A percentile compares a stretch with the other conserved stretches of the same genome.
These are phyloP conservation scores for Salvelinus sp. DNA, from an alignment of 2,113 vertebrate species.

Conservation along the genomic window DNA sequence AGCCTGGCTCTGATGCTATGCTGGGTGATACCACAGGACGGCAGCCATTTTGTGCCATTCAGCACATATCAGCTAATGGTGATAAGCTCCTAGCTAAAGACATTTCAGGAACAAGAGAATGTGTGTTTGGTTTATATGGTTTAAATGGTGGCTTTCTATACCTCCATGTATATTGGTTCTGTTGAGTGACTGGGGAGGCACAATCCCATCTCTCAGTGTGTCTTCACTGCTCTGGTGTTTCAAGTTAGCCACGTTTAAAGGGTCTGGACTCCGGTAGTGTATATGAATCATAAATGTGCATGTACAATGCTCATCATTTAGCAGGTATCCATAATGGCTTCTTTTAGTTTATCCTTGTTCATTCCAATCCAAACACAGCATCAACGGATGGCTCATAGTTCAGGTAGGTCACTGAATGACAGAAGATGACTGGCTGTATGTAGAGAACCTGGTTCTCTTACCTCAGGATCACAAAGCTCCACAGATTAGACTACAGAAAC, in stretches of 20 bases:
- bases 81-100: not conserved
- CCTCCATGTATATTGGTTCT: not conserved
- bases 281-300: slow-evolving; percentile 47
- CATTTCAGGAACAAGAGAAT: not conserved
- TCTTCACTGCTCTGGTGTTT: slow-evolving; percentile 10
- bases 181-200: not conserved
- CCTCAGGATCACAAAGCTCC: slow-evolving; percentile 59
- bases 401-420: not conserved
- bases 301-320: slow-evolving; percentile 34
- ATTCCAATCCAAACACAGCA: slow-evolving; percentile 6
- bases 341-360: slow-evolving; percentile 15
- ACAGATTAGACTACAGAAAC: slow-evolving; percentile 41
- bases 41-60: not conserved
- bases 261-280: slow-evolving; percentile 64
- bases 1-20: too few species aligned
- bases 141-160: not conserved
- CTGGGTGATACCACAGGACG: not conserved
- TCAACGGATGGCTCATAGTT: not conserved
- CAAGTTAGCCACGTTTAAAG: slow-evolving; percentile 26
- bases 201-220: not conserved
- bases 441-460: slow-evolving; percentile 60
- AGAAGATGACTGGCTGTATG: slow-evolving; percentile 29
- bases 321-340: slow-evolving; percentile 20
- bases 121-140: not conserved
- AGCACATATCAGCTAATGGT: not conserved